Percentiles rank a stretch among this genome's conserved stretches.
phyloP scores from a whole-genome alignment of 2,113 vertebrate genomes.

The Lepisosteus oculatus region DNA sequence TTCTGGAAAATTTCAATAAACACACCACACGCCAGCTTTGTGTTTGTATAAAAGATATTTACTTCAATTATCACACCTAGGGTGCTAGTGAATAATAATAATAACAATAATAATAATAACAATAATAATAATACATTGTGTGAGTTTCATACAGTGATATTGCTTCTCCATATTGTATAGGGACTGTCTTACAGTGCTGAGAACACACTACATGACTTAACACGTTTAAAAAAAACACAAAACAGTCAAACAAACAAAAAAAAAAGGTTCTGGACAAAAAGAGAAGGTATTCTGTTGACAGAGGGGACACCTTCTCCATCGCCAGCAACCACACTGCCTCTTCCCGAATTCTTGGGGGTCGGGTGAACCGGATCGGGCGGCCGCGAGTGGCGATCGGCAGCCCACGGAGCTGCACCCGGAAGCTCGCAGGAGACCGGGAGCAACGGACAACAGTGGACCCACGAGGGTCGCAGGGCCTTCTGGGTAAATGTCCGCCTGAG shows the following conservation, averaged over 20 bases:
- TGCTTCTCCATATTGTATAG: slow-evolving; percentile 99
- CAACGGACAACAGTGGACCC: slow-evolving; percentile 7
- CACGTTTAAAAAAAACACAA: slow-evolving; percentile 52
- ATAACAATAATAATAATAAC: slow-evolving; percentile 85
- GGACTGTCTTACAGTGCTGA: slow-evolving; percentile 98
- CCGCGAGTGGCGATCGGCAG: background rate
- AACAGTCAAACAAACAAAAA: slow-evolving; percentile 37
- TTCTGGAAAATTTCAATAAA: slow-evolving; percentile 44
- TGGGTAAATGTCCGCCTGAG: slow-evolving; percentile 43
- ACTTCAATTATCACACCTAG: slow-evolving; percentile 99
- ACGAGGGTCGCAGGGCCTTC: slow-evolving; percentile 15
- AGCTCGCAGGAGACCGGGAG: slow-evolving; percentile 19
- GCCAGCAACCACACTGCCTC: slow-evolving; percentile 70
- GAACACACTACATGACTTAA: slow-evolving; percentile 77
- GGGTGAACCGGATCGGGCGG: slow-evolving; percentile 35
- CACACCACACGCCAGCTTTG: slow-evolving; percentile 72
- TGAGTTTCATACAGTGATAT: slow-evolving; percentile 99
- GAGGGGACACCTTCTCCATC: slow-evolving; percentile 58
- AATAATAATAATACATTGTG: slow-evolving; percentile 79
- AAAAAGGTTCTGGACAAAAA: too few species aligned
- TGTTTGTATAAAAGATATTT: slow-evolving; percentile 99
- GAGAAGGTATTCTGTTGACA: slow-evolving; percentile 40
- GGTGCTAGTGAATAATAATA: slow-evolving; percentile 98
- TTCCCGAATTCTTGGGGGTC: slow-evolving; percentile 42
- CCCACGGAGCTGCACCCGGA: too few species aligned